A percentile compares a stretch with the other conserved stretches of the same genome.
phyloP scores from a whole-genome alignment of 2,888 invertebrate species.

The Pristionchus japonicus region DNA sequence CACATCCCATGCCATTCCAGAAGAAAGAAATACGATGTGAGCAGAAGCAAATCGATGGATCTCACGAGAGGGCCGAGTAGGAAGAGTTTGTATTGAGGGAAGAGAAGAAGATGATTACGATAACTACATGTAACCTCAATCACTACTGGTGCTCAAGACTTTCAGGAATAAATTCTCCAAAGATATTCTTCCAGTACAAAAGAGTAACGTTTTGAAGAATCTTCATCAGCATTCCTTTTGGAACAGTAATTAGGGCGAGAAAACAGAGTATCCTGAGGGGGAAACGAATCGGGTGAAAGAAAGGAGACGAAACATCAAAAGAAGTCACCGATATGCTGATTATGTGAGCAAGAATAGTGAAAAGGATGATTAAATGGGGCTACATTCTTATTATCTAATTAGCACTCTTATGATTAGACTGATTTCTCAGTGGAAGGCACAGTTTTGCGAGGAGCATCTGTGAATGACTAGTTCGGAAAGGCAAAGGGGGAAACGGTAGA shows the following conservation, averaged over 20 bases:
- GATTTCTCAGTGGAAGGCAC: slow-evolving; percentile 32
- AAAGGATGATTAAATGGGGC: neutral
- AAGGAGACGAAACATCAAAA: neutral
- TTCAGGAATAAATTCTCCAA: neutral
- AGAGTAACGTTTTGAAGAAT: neutral
- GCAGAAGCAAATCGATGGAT: slow-evolving; percentile 39
- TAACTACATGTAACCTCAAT: neutral
- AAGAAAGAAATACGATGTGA: slow-evolving; percentile 33
- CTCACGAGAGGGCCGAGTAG: neutral
- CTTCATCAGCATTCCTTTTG: neutral
- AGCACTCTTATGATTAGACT: slow-evolving; percentile 38
- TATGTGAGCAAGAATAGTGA: slow-evolving; percentile 23
- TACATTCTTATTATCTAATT: neutral
- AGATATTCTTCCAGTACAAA: slow-evolving; percentile 24
- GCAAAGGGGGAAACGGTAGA: neutral
- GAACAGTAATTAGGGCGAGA: neutral
- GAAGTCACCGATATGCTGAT: slow-evolving; percentile 22
- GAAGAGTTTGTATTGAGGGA: neutral
- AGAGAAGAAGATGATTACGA: neutral
- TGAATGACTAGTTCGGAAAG: slow-evolving; percentile 10
- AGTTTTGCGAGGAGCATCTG: neutral
- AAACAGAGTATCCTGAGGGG: neutral
- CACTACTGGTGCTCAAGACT: neutral
- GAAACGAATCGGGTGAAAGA: neutral
- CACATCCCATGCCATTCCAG: neutral